Conservation (phyloP, 2,113 vertebrate genomes). For the Typhlomys cinereus region DNA sequence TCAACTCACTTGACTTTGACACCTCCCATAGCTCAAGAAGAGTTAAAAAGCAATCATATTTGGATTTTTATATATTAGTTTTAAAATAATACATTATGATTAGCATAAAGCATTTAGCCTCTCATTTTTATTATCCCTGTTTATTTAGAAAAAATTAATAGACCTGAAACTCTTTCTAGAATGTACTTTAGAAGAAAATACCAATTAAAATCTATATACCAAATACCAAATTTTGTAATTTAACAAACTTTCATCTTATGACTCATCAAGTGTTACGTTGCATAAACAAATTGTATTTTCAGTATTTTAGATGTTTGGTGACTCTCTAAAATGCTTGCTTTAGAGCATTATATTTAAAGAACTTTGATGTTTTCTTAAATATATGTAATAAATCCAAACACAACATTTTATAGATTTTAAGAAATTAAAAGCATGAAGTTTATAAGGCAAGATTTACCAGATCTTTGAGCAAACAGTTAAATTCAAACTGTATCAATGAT, state of each 20-base stretch:
- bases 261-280: not conserved
- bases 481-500: not conserved
- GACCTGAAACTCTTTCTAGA: not conserved
- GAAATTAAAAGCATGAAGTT: not conserved
- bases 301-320: not conserved
- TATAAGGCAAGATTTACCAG: not conserved
- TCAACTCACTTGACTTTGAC: not conserved
- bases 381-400: not conserved
- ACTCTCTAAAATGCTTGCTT: not conserved
- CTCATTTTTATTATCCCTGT: not conserved
- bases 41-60: not conserved
- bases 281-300: not conserved
- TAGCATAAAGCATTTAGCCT: not conserved
- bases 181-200: not conserved
- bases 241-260: not conserved
- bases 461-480: not conserved
- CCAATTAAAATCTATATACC: not conserved
- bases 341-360: not conserved
- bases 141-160: not conserved
- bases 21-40: not conserved
- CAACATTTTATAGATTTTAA: not conserved
- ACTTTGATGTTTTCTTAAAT: not conserved
- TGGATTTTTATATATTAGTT: not conserved
- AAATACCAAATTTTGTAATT: not conserved
- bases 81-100: not conserved